phyloP scores from a whole-genome alignment of 2,888 invertebrate genomes.

The Penaeus monodon region DNA sequence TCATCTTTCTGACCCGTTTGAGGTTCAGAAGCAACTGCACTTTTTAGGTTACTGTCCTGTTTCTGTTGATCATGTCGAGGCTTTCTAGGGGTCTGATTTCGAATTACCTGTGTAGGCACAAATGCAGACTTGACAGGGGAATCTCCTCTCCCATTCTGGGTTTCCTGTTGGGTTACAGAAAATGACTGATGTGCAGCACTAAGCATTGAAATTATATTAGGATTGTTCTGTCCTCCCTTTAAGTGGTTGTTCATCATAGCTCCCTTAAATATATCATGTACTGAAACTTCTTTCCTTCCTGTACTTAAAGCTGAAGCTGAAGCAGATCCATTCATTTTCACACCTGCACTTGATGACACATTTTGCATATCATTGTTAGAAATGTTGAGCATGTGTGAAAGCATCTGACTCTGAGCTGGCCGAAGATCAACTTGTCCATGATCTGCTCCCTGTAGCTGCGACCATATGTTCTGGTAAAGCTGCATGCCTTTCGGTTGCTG shows the following conservation, averaged over 20 bases:
- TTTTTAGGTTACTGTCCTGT: background rate
- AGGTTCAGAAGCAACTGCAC: background rate
- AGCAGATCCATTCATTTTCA: background rate
- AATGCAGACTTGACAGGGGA: conserved; percentile 60
- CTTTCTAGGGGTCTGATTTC: conserved; percentile 61
- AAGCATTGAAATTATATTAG: conserved; percentile 18
- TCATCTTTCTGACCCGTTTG: background rate
- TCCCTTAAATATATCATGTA: conserved; percentile 49
- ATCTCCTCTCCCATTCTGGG: conserved; percentile 11
- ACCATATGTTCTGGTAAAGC: conserved; percentile 54
- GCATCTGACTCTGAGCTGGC: conserved; percentile 26
- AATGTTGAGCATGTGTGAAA: conserved; percentile 28
- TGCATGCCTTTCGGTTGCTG: conserved; percentile 30
- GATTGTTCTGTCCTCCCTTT: background rate
- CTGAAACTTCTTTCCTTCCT: conserved; percentile 41
- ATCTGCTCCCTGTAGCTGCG: conserved; percentile 45
- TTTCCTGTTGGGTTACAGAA: background rate
- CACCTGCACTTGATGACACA: conserved; percentile 12
- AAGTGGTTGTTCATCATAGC: conserved; percentile 11
- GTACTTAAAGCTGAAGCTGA: background rate
- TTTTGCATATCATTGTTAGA: background rate
- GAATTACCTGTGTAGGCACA: conserved; percentile 62
- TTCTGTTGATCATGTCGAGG: conserved; percentile 5
- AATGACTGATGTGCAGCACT: conserved; percentile 19
- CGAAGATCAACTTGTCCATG: conserved; percentile 12